Evolutionary conservation across 1,140 invertebrate species (phyloP).

Genomic region (Trachelipus rathkii): DNA sequence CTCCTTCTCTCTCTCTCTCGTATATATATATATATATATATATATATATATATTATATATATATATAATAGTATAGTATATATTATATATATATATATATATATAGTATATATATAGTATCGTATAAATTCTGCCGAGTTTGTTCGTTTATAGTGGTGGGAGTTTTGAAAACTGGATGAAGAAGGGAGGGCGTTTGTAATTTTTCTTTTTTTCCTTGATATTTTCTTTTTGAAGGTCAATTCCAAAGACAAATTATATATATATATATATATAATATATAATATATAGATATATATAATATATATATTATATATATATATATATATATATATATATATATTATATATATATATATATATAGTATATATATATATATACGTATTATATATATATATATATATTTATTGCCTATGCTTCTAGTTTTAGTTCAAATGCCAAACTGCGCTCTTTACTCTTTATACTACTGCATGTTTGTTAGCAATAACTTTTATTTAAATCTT

Average conservation of each 20-base stretch:
- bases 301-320: constrained; percentile 11
- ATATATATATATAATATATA: constrained; percentile 1
- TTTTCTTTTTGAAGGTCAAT: background rate
- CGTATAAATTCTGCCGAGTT: background rate
- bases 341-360: constrained; percentile 5
- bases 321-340: constrained; percentile 15
- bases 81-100: constrained; percentile 15
- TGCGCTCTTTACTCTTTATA: too few species aligned
- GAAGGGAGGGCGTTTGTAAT: too few species aligned
- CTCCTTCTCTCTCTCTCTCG: too few species aligned
- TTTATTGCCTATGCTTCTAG: too few species aligned
- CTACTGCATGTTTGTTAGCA: too few species aligned
- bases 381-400: too few species aligned
- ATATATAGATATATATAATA: background rate
- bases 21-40: background rate
- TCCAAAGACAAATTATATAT: background rate
- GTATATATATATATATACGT: too few species aligned
- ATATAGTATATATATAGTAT: constrained; percentile 10
- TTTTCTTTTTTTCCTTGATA: too few species aligned
- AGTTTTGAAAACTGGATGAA: too few species aligned
- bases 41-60: constrained; percentile 8
- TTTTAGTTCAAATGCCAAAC: too few species aligned
- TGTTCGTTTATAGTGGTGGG: background rate
- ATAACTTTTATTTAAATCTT: too few species aligned
- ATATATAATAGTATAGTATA: too few species aligned